Evolutionary conservation across 2,113 vertebrate species (phyloP).

Genomic region (Paradoxurus hermaphroditus): DNA sequence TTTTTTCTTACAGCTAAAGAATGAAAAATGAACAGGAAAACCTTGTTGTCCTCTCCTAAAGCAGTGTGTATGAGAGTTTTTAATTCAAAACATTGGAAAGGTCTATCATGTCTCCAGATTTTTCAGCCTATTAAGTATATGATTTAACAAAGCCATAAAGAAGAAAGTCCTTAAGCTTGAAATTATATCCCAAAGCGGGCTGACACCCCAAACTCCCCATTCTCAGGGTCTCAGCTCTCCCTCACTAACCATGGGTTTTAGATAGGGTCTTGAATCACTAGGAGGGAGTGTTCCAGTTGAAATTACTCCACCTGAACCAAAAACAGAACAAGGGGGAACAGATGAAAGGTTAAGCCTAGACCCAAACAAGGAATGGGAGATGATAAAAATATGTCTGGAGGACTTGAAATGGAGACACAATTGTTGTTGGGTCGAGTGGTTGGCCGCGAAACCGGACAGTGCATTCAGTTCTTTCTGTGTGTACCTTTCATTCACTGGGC

Average conservation of each 20-base stretch:
- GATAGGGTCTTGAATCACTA: neutral
- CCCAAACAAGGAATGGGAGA: neutral
- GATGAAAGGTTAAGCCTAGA: neutral
- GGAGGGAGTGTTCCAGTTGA: neutral
- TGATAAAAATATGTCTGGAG: neutral
- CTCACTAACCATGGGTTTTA: neutral
- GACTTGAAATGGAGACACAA: neutral
- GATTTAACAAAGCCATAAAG: neutral
- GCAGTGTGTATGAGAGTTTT: neutral
- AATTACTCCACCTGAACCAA: neutral
- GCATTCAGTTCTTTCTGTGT: neutral
- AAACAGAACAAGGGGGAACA: neutral
- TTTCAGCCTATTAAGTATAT: neutral
- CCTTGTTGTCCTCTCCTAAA: neutral
- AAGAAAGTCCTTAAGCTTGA: neutral
- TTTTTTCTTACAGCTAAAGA: neutral
- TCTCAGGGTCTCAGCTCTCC: neutral
- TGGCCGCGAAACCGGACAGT: neutral
- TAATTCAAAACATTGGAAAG: neutral
- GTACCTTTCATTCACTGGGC: neutral
- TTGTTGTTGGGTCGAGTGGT: neutral
- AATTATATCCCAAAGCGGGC: neutral
- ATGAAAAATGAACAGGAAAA: conserved; percentile 41
- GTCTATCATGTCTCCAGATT: neutral
- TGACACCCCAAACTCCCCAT: neutral